phyloP scores from a whole-genome alignment of 92 coral and sea anemone species.

The Meandrina meandrites region DNA sequence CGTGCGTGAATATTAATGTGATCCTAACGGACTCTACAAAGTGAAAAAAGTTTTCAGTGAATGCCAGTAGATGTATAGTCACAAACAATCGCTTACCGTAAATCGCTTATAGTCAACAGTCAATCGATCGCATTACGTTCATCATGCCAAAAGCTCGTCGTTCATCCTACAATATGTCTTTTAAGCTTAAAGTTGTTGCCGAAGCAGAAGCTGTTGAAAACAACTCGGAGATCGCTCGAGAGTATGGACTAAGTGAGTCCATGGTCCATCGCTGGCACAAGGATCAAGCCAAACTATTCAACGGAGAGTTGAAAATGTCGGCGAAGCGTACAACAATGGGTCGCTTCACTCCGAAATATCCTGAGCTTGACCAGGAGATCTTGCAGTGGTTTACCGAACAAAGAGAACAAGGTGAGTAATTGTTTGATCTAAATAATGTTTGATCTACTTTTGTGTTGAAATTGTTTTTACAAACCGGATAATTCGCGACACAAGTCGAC shows the following conservation, averaged over 20 bases:
- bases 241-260: conserved; percentile 4
- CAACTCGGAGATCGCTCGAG: background rate
- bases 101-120: conserved; percentile 1
- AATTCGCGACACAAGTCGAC: too few relatives aligned
- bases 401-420: conserved; percentile 24
- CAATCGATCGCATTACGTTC: background rate
- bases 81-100: conserved; percentile 18
- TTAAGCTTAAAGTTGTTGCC: background rate
- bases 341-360: conserved; percentile 23
- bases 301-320: conserved; percentile 16
- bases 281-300: conserved; percentile 13
- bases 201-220: background rate
- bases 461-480: too few relatives aligned
- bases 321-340: conserved; percentile 22
- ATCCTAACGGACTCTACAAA: background rate
- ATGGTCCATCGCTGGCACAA: conserved; percentile 4
- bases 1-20: conserved; percentile 19
- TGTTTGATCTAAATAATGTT: too few relatives aligned
- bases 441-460: too few relatives aligned
- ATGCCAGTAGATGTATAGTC: conserved; percentile 18
- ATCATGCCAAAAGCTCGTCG: background rate
- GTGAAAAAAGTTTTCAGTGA: conserved; percentile 7
- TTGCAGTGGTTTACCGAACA: conserved; percentile 24
- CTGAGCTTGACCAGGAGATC: conserved; percentile 27
- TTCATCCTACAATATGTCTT: background rate